Base-by-base conservation (phyloP, 2,888 invertebrate genomes). In the Oeneis ivallda region DNA sequence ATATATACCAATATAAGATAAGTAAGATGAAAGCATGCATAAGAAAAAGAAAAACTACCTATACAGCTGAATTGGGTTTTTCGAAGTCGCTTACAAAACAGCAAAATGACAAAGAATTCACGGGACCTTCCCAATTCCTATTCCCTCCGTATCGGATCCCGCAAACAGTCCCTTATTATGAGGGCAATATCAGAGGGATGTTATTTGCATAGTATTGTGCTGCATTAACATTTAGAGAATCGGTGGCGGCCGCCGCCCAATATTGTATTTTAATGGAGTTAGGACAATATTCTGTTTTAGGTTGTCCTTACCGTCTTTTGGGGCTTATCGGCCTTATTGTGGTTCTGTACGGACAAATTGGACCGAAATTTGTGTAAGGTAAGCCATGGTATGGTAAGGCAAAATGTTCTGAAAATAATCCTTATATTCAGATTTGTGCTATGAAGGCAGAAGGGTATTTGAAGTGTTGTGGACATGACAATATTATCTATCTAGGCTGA, bases 181-280 rank as follows among this genome's bases (percentile, higher is more conserved):
- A 75, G 74, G 71, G 73, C 82, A 82, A 86, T 84, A 82, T 83
- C 75, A 75, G 73, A 71, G 75, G 72, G 74, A 64, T 74, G 70
- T 74, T 83, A 87, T 87, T 87, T 85, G 86, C 87, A 87, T 89
- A 87, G 83, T 83, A 85, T 86, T 86, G 85, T 83, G 67, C 74
- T 77, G 79, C 78, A 85, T 87, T 86, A 86, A 82, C 87, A 86
- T 87, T 86, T 85, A 86, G 82, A 87, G 80, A 78, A 70, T 71
- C 72, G 70, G 74, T 74, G 75, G 58, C 57, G 49, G 70, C 75
- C 75, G 75, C 39, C 62, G 41, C 74, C 76, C 75, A 72, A 73
- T 79, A 75, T 74, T 72, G 75, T 73, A 72, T 74, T 70, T 70
- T 73, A 70, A 68, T 70, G 68, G 62, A 58, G 64, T 56, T 65